Conservation (phyloP, 1,140 invertebrate genomes). For the Saccostrea glomerata region DNA sequence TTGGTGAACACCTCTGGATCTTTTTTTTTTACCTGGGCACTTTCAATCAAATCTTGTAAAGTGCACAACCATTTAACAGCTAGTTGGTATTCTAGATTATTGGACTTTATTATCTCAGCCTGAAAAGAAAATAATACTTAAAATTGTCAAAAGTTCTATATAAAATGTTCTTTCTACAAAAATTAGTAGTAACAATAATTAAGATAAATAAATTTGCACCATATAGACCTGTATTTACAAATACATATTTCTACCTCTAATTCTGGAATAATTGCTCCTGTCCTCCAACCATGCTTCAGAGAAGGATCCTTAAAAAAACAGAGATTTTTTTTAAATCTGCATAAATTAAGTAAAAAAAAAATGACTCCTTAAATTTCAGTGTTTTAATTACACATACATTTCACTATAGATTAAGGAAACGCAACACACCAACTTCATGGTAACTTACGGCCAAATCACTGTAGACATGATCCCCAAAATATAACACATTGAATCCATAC, state of each 20-base stretch:
- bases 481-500: conserved; percentile 94
- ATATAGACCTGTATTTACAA: not conserved
- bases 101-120: conserved; percentile 95
- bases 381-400: too few relatives aligned
- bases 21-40: conserved; percentile 67
- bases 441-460: conserved; percentile 89
- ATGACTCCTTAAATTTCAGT: too few relatives aligned
- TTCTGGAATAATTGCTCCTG: conserved; percentile 98
- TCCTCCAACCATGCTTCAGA: conserved; percentile 96
- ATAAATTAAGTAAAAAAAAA: too few relatives aligned
- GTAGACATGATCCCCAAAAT: conserved; percentile 99
- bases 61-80: conserved; percentile 95
- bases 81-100: conserved; percentile 90
- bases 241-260: conserved; percentile 81
- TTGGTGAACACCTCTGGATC: not conserved
- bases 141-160: not conserved
- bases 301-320: conserved; percentile 87
- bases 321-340: too few relatives aligned
- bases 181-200: not conserved
- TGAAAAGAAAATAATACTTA: conserved; percentile 79
- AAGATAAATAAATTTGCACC: not conserved
- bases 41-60: conserved; percentile 94
- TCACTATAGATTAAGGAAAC: too few relatives aligned
- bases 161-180: not conserved
- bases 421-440: not conserved